Conservation (phyloP, 2,113 vertebrate genomes). For the Mionectes macconnelli region DNA sequence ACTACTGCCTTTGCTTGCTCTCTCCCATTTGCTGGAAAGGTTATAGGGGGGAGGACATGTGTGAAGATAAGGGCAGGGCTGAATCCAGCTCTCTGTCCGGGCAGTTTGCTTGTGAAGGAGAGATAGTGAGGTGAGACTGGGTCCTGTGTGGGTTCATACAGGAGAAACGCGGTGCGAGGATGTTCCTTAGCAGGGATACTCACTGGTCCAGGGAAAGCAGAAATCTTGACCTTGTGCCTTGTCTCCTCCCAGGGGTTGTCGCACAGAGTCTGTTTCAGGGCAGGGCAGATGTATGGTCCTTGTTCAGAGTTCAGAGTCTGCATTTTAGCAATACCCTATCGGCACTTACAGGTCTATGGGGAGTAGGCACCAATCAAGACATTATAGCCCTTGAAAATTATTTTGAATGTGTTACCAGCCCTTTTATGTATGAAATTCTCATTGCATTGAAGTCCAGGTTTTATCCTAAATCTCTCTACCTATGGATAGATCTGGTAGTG, state of each 20-base stretch:
- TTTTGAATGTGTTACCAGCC: background rate
- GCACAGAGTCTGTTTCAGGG: background rate
- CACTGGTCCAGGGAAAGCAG: background rate
- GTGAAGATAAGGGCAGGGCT: background rate
- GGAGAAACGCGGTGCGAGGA: background rate
- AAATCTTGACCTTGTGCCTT: background rate
- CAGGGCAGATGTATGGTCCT: accelerated
- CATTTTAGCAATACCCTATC: background rate
- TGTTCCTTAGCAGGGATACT: background rate
- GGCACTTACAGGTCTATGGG: background rate
- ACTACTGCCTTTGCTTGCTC: background rate
- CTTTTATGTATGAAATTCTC: background rate
- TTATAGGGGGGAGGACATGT: background rate
- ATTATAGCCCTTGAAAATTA: background rate
- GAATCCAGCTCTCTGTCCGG: background rate
- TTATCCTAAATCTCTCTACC: background rate
- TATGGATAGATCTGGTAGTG: background rate
- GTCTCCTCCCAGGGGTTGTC: background rate
- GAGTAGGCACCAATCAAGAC: background rate
- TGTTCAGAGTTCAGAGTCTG: background rate
- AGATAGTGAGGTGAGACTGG: background rate
- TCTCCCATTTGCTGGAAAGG: background rate
- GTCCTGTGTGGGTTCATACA: background rate
- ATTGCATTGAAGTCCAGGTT: background rate
- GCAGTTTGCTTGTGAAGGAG: background rate